Base-by-base conservation (phyloP, 2,113 vertebrate genomes). In the Ariopsis seemanni region DNA sequence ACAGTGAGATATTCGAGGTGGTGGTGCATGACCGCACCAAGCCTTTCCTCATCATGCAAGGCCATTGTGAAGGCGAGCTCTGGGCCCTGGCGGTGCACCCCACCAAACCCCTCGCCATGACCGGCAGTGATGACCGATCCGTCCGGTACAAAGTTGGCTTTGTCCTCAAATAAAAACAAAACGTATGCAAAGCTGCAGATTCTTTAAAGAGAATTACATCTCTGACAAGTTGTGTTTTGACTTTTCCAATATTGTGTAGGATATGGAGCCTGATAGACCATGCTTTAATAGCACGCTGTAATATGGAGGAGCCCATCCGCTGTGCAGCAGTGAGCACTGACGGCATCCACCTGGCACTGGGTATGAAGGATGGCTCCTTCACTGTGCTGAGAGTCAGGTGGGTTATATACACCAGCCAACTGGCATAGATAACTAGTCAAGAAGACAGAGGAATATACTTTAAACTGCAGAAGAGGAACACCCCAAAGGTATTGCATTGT, bases 241-340 rank as follows among this genome's bases (percentile, higher is more conserved):
- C 55, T 57, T 58, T 65, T 77, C 15, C 22, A 55, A 14, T 85
- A 20, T 58, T 83, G 71, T 89, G 86, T 85, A 99, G 98, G 91
- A 98, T 99, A 91, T 99, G 98, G 98, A 99, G 98, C 91, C 96
- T 99, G 34, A 97, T 98, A 87, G 98, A 99, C 92, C 98, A 99
- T 50, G 98, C 98, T 1, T 92, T 99, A 88, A 99, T 99, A 90
- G 98, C 98, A 82, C 97, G 98, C 65, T 99, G 98, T 93, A 99
- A 99, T 90, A 99, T 99, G 98, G 98, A 99, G 92, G 98, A 99
- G 75, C 97, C 98, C 0, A 97, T 99, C 85, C 97, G 98, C 90
- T 99, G 97, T 92, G 98, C 97, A 0, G 98, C 98, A 0, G 96
- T 99, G 18, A 99, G 97, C 91, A 96, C 95, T 0, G 98, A 99